These are phyloP conservation scores for Lomographa bimaculata DNA, from an alignment of 2,888 invertebrate genomes.

Conservation along the genomic window DNA sequence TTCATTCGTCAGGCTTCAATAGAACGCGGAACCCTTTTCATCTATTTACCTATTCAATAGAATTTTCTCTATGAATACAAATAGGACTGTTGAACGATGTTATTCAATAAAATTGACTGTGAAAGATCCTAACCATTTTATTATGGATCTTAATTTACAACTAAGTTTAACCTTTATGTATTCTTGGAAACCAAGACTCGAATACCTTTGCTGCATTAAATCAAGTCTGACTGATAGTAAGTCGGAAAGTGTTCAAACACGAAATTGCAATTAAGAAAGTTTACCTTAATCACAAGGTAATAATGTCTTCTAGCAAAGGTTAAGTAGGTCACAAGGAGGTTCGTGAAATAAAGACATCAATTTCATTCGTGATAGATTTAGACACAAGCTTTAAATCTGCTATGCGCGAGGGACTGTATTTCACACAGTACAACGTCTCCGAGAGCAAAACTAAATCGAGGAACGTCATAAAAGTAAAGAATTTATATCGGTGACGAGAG, in stretches of 20 bases:
- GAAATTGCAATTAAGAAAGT: conserved; percentile 5
- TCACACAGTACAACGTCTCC: conserved; percentile 18
- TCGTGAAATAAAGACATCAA: conserved; percentile 15
- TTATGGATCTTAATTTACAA: conserved; percentile 33
- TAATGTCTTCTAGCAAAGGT: conserved; percentile 2
- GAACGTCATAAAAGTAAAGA: conserved; percentile 25
- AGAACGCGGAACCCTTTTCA: conserved; percentile 60
- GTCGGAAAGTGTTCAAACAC: conserved; percentile 3
- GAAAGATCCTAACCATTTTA: conserved; percentile 49
- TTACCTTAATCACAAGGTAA: conserved; percentile 2
- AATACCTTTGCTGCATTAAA: neutral
- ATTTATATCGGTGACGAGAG: conserved; percentile 23
- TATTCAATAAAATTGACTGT: conserved; percentile 60
- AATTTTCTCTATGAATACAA: conserved; percentile 68
- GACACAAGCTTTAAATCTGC: conserved; percentile 16
- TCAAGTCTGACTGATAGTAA: conserved; percentile 2
- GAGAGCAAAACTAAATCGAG: conserved; percentile 25
- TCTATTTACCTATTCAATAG: conserved; percentile 66
- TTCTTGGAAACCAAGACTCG: neutral
- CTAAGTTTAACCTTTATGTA: conserved; percentile 6
- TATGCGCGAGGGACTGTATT: conserved; percentile 14
- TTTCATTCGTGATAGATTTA: conserved; percentile 18
- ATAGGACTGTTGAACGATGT: conserved; percentile 61
- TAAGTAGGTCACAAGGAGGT: conserved; percentile 8
- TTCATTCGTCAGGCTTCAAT: conserved; percentile 55